These are phyloP conservation scores for Pachyseris speciosa DNA, from an alignment of 64 coral and sea anemone species.

Conservation along the genomic window DNA sequence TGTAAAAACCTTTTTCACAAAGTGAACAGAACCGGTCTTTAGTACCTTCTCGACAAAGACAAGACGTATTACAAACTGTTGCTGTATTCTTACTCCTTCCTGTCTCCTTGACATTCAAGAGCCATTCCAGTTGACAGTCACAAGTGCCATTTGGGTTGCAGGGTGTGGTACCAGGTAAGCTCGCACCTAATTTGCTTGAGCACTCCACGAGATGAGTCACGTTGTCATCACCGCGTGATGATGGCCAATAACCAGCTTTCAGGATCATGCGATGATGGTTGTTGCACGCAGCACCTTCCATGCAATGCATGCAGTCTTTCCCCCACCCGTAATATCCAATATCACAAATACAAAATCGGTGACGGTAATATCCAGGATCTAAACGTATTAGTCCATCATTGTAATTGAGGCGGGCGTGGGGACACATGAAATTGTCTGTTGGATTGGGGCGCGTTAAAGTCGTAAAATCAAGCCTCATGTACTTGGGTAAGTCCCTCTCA, in stretches of 20 bases:
- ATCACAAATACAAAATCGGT: conserved; percentile 47
- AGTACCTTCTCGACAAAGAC: conserved; percentile 25
- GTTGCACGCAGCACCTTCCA: conserved; percentile 35
- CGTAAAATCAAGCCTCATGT: conserved; percentile 33
- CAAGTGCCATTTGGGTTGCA: conserved; percentile 55
- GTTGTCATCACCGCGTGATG: conserved; percentile 25
- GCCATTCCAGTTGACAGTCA: too few species aligned
- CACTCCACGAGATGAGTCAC: conserved; percentile 57
- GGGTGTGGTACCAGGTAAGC: background rate
- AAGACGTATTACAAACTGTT: conserved; percentile 29
- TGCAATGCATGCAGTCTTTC: conserved; percentile 29
- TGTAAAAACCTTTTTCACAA: conserved; percentile 50
- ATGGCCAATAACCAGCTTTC: conserved; percentile 49
- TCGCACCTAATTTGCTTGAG: background rate
- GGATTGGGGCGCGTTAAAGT: conserved; percentile 23
- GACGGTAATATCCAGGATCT: conserved; percentile 31
- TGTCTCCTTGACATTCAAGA: background rate
- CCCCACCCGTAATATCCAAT: conserved; percentile 36
- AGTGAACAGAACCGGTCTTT: conserved; percentile 48
- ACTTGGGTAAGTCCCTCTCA: conserved; percentile 3
- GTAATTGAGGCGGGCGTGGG: conserved; percentile 43
- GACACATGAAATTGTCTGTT: conserved; percentile 49
- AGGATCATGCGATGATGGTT: conserved; percentile 42
- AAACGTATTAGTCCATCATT: conserved; percentile 45
- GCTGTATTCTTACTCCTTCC: background rate